Conservation (phyloP, 1,140 invertebrate genomes). For the Tetragnatha versicolor region DNA sequence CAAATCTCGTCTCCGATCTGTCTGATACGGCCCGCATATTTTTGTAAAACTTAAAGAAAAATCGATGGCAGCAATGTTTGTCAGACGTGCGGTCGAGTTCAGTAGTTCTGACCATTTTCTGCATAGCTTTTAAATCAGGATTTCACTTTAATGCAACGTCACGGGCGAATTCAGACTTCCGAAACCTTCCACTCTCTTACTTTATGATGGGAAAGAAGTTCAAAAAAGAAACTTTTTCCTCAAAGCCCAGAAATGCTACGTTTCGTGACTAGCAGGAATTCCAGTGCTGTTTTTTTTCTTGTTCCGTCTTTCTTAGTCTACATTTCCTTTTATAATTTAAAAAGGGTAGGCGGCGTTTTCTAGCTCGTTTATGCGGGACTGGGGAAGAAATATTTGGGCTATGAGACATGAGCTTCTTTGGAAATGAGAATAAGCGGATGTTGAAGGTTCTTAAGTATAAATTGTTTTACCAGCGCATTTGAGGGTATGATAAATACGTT, state of each 20-base stretch:
- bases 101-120: neutral
- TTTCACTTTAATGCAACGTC: constrained; percentile 36
- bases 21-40: constrained; percentile 17
- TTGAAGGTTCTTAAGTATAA: too few relatives aligned
- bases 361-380: neutral
- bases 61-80: constrained; percentile 24
- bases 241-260: constrained; percentile 34
- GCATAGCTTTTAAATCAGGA: constrained; percentile 27
- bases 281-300: neutral
- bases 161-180: constrained; percentile 19
- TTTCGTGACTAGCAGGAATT: constrained; percentile 28
- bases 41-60: constrained; percentile 16
- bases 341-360: neutral
- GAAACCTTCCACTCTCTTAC: constrained; percentile 11
- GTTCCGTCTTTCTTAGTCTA: too few relatives aligned
- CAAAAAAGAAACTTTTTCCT: neutral
- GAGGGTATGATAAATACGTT: too few relatives aligned
- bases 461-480: too few relatives aligned
- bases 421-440: neutral
- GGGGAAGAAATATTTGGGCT: constrained; percentile 10
- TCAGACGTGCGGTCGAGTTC: constrained; percentile 17
- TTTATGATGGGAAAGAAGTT: constrained; percentile 9
- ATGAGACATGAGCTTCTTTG: neutral
- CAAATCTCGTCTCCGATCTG: too few relatives aligned
- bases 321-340: constrained; percentile 21